Evolutionary conservation across 2,888 invertebrate species (phyloP).

Genomic region (Siphonodentalium dalli): DNA sequence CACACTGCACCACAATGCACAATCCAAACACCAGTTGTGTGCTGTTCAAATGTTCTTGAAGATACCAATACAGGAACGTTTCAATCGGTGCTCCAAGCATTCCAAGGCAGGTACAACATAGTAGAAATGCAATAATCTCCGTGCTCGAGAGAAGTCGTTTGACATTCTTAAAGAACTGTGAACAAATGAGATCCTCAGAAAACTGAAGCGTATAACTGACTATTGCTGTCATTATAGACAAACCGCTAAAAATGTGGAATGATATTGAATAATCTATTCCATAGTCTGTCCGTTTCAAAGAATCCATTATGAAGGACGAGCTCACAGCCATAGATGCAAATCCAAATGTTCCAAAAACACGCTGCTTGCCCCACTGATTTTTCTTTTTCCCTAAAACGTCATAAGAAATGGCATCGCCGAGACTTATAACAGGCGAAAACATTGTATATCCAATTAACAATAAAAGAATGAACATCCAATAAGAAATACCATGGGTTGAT

Average conservation of each 20-base stretch:
- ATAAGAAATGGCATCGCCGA: conserved; percentile 87
- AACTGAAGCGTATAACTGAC: conserved; percentile 68
- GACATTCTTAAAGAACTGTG: conserved; percentile 74
- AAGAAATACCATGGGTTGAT: conserved; percentile 59
- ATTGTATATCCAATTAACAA: conserved; percentile 83
- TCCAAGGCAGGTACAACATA: conserved; percentile 82
- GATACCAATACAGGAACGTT: conserved; percentile 84
- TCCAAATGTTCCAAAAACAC: conserved; percentile 87
- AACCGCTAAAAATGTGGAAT: conserved; percentile 67
- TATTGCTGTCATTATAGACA: conserved; percentile 77
- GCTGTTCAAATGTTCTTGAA: conserved; percentile 65
- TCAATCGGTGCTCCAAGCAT: conserved; percentile 90
- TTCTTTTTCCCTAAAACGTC: conserved; percentile 84
- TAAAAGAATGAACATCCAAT: conserved; percentile 83
- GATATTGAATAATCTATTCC: conserved; percentile 41
- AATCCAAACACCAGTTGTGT: conserved; percentile 51
- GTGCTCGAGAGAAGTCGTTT: conserved; percentile 79
- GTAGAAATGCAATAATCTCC: conserved; percentile 80
- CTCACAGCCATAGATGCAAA: conserved; percentile 71
- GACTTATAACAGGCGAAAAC: conserved; percentile 83
- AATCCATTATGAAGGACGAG: conserved; percentile 54
- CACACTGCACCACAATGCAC: conserved; percentile 45
- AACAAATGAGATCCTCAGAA: conserved; percentile 37
- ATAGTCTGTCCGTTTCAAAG: conserved; percentile 20
- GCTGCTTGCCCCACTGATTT: conserved; percentile 83